A percentile compares a stretch with the other conserved stretches of the same genome.
phyloP scores from a whole-genome alignment of 2,888 invertebrate genomes.

The Poecilus cupreus region DNA sequence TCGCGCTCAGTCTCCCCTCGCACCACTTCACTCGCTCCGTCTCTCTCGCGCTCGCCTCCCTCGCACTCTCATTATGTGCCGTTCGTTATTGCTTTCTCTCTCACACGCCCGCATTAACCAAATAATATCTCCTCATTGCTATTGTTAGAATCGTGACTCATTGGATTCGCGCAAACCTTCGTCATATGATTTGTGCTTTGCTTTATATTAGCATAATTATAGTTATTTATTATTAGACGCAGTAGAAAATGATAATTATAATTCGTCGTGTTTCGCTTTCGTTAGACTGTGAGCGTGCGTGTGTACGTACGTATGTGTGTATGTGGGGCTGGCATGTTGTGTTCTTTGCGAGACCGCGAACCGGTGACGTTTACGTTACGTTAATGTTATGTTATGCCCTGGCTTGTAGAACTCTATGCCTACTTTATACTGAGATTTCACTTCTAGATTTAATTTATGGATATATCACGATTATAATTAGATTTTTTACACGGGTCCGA shows the following conservation, averaged over 20 bases:
- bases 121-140: slow-evolving; percentile 62
- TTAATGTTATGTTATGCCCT: slow-evolving; percentile 28
- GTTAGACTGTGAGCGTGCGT: neutral
- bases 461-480: slow-evolving; percentile 43
- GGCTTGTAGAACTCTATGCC: slow-evolving; percentile 1
- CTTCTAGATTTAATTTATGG: slow-evolving; percentile 25
- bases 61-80: slow-evolving; percentile 60
- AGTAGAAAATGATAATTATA: slow-evolving; percentile 58
- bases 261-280: slow-evolving; percentile 30
- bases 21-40: slow-evolving; percentile 42
- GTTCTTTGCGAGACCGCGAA: slow-evolving; percentile 12
- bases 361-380: slow-evolving; percentile 5
- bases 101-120: slow-evolving; percentile 61
- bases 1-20: slow-evolving; percentile 58
- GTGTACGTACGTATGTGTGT: neutral
- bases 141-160: slow-evolving; percentile 60
- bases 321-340: neutral
- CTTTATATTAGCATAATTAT: slow-evolving; percentile 60
- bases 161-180: slow-evolving; percentile 59
- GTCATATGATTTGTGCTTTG: slow-evolving; percentile 60
- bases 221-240: slow-evolving; percentile 59
- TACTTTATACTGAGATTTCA: neutral
- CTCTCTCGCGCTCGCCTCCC: slow-evolving; percentile 60
- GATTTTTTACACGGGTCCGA: neutral
- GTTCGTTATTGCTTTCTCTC: slow-evolving; percentile 59